Evolutionary conservation across 2,888 invertebrate genomes (phyloP).

Genomic region (Nephrocerus scutellatus): DNA sequence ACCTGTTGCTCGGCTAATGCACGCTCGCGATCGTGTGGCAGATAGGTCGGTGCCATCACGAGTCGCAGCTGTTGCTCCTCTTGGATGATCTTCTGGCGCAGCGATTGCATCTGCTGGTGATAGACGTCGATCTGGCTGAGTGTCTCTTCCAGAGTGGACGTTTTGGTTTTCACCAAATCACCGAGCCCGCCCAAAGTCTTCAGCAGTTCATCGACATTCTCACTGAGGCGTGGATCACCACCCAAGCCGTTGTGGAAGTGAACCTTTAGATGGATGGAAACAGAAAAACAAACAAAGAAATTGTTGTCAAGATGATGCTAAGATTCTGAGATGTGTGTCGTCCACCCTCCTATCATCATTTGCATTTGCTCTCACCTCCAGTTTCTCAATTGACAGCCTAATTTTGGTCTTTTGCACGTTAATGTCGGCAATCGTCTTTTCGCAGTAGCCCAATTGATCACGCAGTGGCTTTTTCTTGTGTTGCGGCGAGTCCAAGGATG

Average conservation of each 20-base stretch:
- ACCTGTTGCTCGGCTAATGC: constrained; percentile 83
- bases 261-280: constrained; percentile 52
- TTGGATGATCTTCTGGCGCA: constrained; percentile 76
- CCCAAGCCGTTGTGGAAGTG: constrained; percentile 83
- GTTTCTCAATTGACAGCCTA: constrained; percentile 79
- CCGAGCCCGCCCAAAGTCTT: constrained; percentile 58
- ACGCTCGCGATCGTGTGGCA: constrained; percentile 74
- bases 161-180: constrained; percentile 36
- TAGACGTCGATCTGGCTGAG: constrained; percentile 80
- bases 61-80: constrained; percentile 82
- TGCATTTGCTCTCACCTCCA: constrained; percentile 60
- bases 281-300: constrained; percentile 7
- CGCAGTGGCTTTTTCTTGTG: constrained; percentile 80
- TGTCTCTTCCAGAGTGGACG: constrained; percentile 62
- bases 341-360: constrained; percentile 9
- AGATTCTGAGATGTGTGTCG: constrained; percentile 1
- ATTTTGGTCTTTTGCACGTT: constrained; percentile 86
- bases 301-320: constrained; percentile 1
- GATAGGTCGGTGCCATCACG: constrained; percentile 74
- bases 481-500: constrained; percentile 69
- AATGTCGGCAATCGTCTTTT: constrained; percentile 80
- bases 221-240: constrained; percentile 67
- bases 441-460: constrained; percentile 77
- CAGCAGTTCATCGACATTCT: constrained; percentile 63
- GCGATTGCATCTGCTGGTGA: constrained; percentile 76